Conservation (phyloP, 2,888 invertebrate genomes). For the Biston betularia region DNA sequence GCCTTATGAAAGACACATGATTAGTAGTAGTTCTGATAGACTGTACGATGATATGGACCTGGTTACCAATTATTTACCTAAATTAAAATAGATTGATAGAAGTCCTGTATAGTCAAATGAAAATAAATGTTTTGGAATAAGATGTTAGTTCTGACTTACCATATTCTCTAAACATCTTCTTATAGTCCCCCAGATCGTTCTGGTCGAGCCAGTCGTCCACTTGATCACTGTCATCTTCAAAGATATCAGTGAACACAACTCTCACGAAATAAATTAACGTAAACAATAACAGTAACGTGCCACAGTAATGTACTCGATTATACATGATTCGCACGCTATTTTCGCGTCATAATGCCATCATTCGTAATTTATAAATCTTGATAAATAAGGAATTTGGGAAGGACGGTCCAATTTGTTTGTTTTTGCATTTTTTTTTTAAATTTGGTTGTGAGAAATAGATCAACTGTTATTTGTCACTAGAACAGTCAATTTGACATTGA, state of each 20-base stretch:
- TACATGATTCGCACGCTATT: slow-evolving; percentile 62
- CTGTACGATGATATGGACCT: no score
- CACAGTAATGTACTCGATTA: slow-evolving; percentile 68
- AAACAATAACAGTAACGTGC: slow-evolving; percentile 68
- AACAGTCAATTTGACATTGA: neutral
- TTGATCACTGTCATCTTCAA: slow-evolving; percentile 85
- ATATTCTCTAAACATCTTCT: slow-evolving; percentile 89
- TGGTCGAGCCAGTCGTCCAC: slow-evolving; percentile 92
- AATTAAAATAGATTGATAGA: no score
- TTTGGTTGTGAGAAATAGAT: no score
- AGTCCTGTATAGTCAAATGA: neutral
- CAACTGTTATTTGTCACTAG: neutral
- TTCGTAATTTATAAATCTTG: slow-evolving; percentile 41
- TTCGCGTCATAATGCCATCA: slow-evolving; percentile 65
- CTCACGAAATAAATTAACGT: slow-evolving; percentile 69
- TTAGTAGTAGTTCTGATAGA: no score
- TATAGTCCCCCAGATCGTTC: slow-evolving; percentile 89
- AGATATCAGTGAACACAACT: slow-evolving; percentile 71
- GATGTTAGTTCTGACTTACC: slow-evolving; percentile 84
- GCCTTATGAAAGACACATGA: no score
- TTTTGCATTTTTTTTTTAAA: slow-evolving; percentile 34
- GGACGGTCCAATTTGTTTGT: slow-evolving; percentile 50
- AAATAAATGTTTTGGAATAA: neutral
- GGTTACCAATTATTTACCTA: no score
- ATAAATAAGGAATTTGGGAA: slow-evolving; percentile 43